Conservation (phyloP, 2,797 vertebrate species). For the Enteromius afrohamiltoni region DNA sequence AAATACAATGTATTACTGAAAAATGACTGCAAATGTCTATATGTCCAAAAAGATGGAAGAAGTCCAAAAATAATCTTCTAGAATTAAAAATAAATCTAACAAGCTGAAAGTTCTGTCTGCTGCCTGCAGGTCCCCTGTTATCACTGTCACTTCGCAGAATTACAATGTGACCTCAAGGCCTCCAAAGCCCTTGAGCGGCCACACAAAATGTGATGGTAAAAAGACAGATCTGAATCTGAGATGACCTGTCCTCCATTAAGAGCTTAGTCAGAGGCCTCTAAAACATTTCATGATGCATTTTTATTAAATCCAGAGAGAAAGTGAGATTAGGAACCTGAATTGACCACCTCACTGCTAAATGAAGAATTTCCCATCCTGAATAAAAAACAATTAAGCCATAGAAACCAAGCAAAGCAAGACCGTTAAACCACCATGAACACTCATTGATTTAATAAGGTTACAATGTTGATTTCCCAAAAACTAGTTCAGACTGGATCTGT, state of each 20-base stretch:
- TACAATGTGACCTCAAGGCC: constrained; percentile 24
- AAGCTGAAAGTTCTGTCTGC: neutral
- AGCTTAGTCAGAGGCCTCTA: constrained; percentile 21
- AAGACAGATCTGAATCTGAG: constrained; percentile 28
- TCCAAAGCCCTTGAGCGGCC: constrained; percentile 1
- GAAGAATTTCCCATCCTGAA: neutral
- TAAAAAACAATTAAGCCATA: neutral
- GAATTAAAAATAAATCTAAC: constrained; percentile 1
- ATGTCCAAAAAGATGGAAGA: neutral
- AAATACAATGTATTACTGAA: neutral
- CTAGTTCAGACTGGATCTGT: neutral
- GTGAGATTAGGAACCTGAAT: constrained; percentile 12
- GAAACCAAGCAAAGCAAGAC: neutral
- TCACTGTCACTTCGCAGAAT: constrained; percentile 24
- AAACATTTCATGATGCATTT: constrained; percentile 49
- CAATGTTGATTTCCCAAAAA: neutral
- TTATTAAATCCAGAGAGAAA: constrained; percentile 26
- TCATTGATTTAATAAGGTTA: neutral
- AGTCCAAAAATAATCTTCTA: neutral
- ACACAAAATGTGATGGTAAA: constrained; percentile 17
- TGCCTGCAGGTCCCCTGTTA: constrained; percentile 21
- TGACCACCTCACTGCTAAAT: neutral
- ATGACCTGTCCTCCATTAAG: constrained; percentile 46
- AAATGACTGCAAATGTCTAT: neutral
- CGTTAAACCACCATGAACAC: neutral